Conservation (phyloP, 2,113 vertebrate genomes). For the Varanus salvator region DNA sequence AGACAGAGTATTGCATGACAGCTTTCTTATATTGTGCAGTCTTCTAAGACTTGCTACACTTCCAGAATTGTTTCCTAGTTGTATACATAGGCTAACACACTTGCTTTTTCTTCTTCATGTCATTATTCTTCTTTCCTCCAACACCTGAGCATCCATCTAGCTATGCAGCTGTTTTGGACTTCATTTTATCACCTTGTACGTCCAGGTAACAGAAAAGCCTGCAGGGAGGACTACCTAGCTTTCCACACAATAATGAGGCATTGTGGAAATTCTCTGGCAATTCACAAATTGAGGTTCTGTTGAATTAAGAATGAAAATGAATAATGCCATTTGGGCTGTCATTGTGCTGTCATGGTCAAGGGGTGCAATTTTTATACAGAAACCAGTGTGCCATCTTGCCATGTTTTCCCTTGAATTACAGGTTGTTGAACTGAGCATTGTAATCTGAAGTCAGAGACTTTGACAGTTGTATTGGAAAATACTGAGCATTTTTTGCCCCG, state of each 20-base stretch:
- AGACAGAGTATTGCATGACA: neutral
- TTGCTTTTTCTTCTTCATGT: neutral
- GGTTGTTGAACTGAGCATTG: neutral
- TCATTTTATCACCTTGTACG: neutral
- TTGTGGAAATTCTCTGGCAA: slow-evolving; percentile 4
- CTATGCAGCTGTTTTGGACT: neutral
- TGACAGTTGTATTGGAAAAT: slow-evolving; percentile 14
- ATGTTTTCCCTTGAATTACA: neutral
- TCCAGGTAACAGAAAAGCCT: neutral
- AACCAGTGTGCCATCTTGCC: neutral
- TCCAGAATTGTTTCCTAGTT: neutral
- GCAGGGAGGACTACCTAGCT: too few relatives aligned
- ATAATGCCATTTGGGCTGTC: slow-evolving; percentile 8
- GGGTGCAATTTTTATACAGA: neutral
- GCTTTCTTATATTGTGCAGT: neutral
- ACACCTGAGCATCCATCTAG: neutral
- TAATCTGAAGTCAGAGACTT: neutral
- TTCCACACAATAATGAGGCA: neutral
- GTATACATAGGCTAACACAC: neutral
- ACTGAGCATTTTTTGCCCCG: neutral
- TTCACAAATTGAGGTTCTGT: neutral
- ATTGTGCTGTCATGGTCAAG: neutral
- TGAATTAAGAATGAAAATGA: slow-evolving; percentile 21
- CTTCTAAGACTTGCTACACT: neutral
- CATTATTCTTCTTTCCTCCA: neutral